Evolutionary conservation across 2,888 invertebrate species (phyloP).

Genomic region (Erannis defoliaria): DNA sequence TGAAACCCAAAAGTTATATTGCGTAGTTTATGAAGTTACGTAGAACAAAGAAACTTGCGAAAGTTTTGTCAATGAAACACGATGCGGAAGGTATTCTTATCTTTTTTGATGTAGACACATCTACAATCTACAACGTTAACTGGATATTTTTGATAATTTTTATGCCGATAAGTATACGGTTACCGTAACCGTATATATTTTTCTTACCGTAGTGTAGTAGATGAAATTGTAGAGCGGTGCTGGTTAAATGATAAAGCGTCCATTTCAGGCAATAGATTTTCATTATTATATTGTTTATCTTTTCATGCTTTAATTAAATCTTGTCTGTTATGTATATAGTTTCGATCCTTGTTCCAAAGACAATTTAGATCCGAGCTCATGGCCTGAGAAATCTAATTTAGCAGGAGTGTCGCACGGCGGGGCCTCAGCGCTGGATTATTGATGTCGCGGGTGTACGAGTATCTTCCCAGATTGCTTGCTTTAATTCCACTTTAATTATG

Average conservation of each 20-base stretch:
- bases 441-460: slow-evolving; percentile 45
- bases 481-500: slow-evolving; percentile 48
- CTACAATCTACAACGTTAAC: no score
- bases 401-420: slow-evolving; percentile 35
- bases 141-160: no score
- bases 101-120: slow-evolving; percentile 3
- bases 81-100: slow-evolving; percentile 12
- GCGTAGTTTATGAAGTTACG: slow-evolving; percentile 57
- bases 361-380: slow-evolving; percentile 33
- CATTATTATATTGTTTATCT: slow-evolving; percentile 16
- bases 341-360: slow-evolving; percentile 31
- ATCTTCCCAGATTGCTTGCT: slow-evolving; percentile 42
- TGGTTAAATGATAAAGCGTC: no score
- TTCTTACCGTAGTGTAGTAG: no score
- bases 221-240: no score
- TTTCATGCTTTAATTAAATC: slow-evolving; percentile 22
- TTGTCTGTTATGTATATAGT: slow-evolving; percentile 31
- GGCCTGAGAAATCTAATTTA: slow-evolving; percentile 42
- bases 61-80: slow-evolving; percentile 59
- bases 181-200: no score
- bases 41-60: slow-evolving; percentile 55
- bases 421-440: slow-evolving; percentile 38
- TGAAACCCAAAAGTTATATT: slow-evolving; percentile 65
- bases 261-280: no score
- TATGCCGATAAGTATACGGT: no score